phyloP scores from a whole-genome alignment of 1,140 invertebrate species.

The Berghia stephanieae region DNA sequence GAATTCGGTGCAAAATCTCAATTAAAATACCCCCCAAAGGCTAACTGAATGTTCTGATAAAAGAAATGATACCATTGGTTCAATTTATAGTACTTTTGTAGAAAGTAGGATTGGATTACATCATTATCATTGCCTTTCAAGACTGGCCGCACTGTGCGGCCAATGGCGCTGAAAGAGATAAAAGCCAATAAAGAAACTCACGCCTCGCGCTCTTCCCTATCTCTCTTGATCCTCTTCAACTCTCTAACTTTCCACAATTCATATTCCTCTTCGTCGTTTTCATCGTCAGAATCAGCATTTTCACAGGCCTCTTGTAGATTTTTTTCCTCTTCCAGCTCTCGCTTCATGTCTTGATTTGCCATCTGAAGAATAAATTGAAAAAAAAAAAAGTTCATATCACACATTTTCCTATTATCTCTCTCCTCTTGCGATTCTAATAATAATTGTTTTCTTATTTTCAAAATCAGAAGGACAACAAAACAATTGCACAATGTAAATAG shows the following conservation, averaged over 20 bases:
- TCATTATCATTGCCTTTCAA: too few relatives aligned
- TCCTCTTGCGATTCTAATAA: neutral
- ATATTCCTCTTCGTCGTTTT: constrained; percentile 97
- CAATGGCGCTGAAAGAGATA: too few relatives aligned
- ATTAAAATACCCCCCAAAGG: too few relatives aligned
- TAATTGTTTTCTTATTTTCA: neutral
- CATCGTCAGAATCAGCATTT: constrained; percentile 95
- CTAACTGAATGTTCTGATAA: too few relatives aligned
- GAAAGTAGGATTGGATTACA: too few relatives aligned
- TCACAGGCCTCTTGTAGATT: constrained; percentile 74
- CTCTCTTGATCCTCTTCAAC: constrained; percentile 93
- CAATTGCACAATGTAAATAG: too few relatives aligned
- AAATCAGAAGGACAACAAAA: neutral
- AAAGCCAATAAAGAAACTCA: constrained; percentile 71
- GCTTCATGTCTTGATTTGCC: constrained; percentile 85
- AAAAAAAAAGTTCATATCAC: too few relatives aligned
- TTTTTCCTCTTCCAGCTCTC: constrained; percentile 71
- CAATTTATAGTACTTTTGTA: too few relatives aligned
- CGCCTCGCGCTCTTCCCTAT: constrained; percentile 92
- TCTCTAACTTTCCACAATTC: constrained; percentile 96
- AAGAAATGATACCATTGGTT: too few relatives aligned
- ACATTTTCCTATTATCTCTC: too few relatives aligned
- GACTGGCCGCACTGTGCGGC: too few relatives aligned
- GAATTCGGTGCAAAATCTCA: too few relatives aligned
- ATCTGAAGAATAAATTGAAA: constrained; percentile 70